Evolutionary conservation across 2,797 vertebrate species (phyloP).

Genomic region (Parauchenoglanis ngamensis): DNA sequence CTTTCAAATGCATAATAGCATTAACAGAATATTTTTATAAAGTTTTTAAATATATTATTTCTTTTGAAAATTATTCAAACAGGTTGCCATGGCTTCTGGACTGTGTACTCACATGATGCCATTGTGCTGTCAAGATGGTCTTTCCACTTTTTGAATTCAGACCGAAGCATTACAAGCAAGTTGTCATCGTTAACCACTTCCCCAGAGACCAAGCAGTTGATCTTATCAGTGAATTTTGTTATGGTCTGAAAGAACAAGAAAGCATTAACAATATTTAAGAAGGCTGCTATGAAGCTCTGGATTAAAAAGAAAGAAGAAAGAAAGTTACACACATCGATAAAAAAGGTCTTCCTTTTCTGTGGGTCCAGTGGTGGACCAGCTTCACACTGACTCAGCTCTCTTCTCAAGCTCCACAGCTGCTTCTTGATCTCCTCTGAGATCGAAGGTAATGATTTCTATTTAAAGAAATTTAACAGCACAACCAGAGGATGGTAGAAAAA

Average conservation of each 20-base stretch:
- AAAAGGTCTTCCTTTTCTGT: slow-evolving; percentile 20
- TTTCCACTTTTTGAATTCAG: slow-evolving; percentile 50
- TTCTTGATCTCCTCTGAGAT: slow-evolving; percentile 38
- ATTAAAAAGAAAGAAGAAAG: neutral
- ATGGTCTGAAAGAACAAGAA: slow-evolving; percentile 27
- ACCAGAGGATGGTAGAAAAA: too few species aligned
- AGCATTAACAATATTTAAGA: neutral
- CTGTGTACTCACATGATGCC: slow-evolving; percentile 37
- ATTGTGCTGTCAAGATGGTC: slow-evolving; percentile 39
- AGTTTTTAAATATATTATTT: neutral
- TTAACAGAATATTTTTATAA: too few species aligned
- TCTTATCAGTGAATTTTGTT: slow-evolving; percentile 31
- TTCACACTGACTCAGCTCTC: slow-evolving; percentile 24
- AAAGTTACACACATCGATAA: slow-evolving; percentile 19
- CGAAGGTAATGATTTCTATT: slow-evolving; percentile 35
- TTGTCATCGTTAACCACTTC: slow-evolving; percentile 34
- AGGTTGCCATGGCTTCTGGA: neutral
- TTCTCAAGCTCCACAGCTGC: slow-evolving; percentile 27
- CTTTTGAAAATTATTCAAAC: neutral
- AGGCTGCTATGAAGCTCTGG: neutral
- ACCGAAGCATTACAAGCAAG: slow-evolving; percentile 44
- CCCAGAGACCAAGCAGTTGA: slow-evolving; percentile 15
- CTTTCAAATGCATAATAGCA: too few species aligned
- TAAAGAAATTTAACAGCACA: neutral
- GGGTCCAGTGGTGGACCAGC: slow-evolving; percentile 37